Evolutionary conservation across 1,140 invertebrate genomes (phyloP).

Genomic region (Drosophila ogumai): DNA sequence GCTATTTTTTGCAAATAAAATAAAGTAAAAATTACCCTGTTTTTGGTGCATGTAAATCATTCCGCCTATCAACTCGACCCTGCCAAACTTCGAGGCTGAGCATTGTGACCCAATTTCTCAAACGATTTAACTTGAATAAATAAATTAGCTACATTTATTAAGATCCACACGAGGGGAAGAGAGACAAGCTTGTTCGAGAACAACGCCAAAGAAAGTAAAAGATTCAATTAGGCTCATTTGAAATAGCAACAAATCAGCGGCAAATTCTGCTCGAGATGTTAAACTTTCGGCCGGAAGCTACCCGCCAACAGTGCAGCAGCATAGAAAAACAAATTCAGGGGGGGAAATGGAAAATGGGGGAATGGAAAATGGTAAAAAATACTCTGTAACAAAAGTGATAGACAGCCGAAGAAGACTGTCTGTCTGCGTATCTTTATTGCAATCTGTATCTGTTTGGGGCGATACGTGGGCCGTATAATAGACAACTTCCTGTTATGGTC

Average conservation of each 20-base stretch:
- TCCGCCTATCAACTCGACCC: slow-evolving; percentile 17
- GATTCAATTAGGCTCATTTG: slow-evolving; percentile 65
- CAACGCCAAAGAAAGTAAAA: slow-evolving; percentile 28
- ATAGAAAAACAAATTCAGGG: slow-evolving; percentile 26
- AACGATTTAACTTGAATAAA: slow-evolving; percentile 60
- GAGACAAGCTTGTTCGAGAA: background rate
- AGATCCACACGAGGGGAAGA: background rate
- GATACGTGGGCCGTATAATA: slow-evolving; percentile 52
- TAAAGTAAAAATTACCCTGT: background rate
- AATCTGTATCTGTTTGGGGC: slow-evolving; percentile 26
- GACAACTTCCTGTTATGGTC: slow-evolving; percentile 67
- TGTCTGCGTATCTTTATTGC: slow-evolving; percentile 36
- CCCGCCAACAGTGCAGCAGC: slow-evolving; percentile 35
- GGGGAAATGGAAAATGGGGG: slow-evolving; percentile 29
- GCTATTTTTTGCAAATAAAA: slow-evolving; percentile 10
- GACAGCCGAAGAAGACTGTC: slow-evolving; percentile 26
- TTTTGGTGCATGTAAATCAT: slow-evolving; percentile 25
- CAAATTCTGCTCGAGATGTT: slow-evolving; percentile 41
- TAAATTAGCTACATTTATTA: slow-evolving; percentile 58
- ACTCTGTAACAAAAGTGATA: slow-evolving; percentile 23
- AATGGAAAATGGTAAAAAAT: slow-evolving; percentile 21
- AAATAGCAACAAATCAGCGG: slow-evolving; percentile 56
- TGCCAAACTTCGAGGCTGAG: background rate
- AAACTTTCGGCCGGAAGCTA: slow-evolving; percentile 45
- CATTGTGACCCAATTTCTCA: slow-evolving; percentile 54